These are phyloP conservation scores for Sinohyriopsis cumingii DNA, from an alignment of 2,888 invertebrate species.

Conservation along the genomic window DNA sequence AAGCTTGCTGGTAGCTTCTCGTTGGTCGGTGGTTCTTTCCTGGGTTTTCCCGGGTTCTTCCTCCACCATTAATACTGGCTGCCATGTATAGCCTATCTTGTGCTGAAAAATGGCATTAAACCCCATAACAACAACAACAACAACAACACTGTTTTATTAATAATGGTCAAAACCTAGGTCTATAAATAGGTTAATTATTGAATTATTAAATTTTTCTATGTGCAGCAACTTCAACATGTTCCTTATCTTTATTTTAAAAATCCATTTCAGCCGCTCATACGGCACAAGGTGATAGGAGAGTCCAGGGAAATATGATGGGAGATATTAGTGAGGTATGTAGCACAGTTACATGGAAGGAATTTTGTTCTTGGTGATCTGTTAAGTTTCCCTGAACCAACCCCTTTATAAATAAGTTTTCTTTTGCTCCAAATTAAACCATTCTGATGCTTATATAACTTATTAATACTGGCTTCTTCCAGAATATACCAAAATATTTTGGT, in stretches of 20 bases:
- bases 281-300: conserved; percentile 43
- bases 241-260: conserved; percentile 4
- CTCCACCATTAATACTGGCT: too few relatives aligned
- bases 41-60: too few relatives aligned
- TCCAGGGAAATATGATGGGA: conserved; percentile 60
- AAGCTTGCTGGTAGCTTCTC: too few relatives aligned
- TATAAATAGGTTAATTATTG: neutral
- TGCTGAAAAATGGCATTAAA: too few relatives aligned
- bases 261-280: conserved; percentile 43
- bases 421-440: neutral
- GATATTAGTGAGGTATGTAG: conserved; percentile 58
- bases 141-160: neutral
- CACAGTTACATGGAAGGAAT: neutral
- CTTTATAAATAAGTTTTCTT: neutral
- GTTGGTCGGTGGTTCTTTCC: too few relatives aligned
- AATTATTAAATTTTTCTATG: neutral
- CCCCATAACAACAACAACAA: too few relatives aligned
- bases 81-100: too few relatives aligned
- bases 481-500: too few relatives aligned
- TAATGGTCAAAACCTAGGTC: neutral
- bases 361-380: neutral
- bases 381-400: neutral
- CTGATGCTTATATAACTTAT: too few relatives aligned
- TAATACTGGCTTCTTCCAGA: too few relatives aligned
- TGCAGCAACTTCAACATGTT: conserved; percentile 2